Base-by-base conservation (phyloP, 2,797 vertebrate species). In the Sebastes aleutianus region DNA sequence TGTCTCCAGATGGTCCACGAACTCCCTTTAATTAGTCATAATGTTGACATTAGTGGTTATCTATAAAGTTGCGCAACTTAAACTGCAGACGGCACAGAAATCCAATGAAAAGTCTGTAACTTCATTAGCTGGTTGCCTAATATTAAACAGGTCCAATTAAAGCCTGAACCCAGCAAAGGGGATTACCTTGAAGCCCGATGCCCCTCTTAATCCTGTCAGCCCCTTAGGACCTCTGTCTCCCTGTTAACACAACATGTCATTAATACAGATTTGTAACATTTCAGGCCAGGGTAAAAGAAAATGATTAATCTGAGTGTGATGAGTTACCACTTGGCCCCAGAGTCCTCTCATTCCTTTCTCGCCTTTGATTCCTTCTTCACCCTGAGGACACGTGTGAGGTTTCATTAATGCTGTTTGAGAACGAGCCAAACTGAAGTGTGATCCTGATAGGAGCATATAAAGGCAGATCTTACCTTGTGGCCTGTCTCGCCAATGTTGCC, bases 121-220 rank as follows among this genome's bases (percentile, higher is more conserved):
- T 43, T 73, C 11, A 53, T 82, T 74, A 82, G 72, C n/a, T 71
- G 31, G 69, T 26, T 80, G 50, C 50, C 47, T 13, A 56, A 64
- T 87, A 64, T 87, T 74, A 68, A 82, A 71, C 22, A 62, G 5
- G 12, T 72, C 22, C 9, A 71, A 70, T 82, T 70, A 79, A 74
- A 77, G 9, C 26, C 59, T 58, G 18, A 80, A 69, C 8, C 26
- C 22, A 69, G 63, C 4, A 1, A 3, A 39, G 43, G 29, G 58
- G 32, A 85, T 91, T 91, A 97, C 96, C 95, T 96, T 97, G 85
- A 95, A 95, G 43, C 96, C 96, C 1, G 58, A 80, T 43, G 95
- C 95, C 39, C 96, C 96, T 82, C 79, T 81, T 82, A 97, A 89
- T 85, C 96, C 96, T 86, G 95, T 96, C 58, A 96, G 88, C 8